Base-by-base conservation (phyloP, 2,113 vertebrate genomes). In the Eudorcas thomsonii region DNA sequence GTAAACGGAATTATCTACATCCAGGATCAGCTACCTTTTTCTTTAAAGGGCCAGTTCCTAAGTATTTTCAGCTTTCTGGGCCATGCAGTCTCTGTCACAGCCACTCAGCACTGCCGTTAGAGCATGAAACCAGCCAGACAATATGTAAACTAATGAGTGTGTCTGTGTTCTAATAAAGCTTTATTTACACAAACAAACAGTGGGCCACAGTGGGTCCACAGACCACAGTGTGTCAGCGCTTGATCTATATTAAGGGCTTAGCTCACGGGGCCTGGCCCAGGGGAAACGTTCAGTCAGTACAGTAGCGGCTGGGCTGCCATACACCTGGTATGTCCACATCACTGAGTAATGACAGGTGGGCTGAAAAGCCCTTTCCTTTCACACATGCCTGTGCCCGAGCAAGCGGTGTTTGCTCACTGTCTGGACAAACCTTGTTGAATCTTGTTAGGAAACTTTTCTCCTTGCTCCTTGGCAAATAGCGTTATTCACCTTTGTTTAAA, bases 161-260 rank as follows among this genome's bases (percentile, higher is more conserved):
- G 59, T 62, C 71, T 11, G 7, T 81, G 85, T 97, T 84, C 59
- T 89, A 96, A 96, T 97, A 96, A 96, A 97, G 64, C 96, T 97
- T 96, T 96, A 97, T 97, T 92, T 55, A 55, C 77, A 95, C 50
- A 83, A 23, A n/a, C 11, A 86, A 36, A 39, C 26, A 6, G 26
- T 52, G 39, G 78, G 25, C 60, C 87, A 82, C 9, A 45, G 64
- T 94, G 54, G 54, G 81, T 43, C 85, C 26, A 2, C 0, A 3
- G 45, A 9, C 36, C 52, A 2, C 50, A 3, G n/a, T 67, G 55
- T 85, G 57, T 39, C 82, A 88, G 39, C 25, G 11, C 36, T 48
- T 83, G 23, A 87, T 81, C 55, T 87, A 7, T 17, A 43, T 26
- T 23, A 81, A 85, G 52, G 16, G 62, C 36, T 71, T 36, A 43